These are phyloP conservation scores for Zaprionus capensis DNA, from an alignment of 1,140 invertebrate species.

Conservation along the genomic window DNA sequence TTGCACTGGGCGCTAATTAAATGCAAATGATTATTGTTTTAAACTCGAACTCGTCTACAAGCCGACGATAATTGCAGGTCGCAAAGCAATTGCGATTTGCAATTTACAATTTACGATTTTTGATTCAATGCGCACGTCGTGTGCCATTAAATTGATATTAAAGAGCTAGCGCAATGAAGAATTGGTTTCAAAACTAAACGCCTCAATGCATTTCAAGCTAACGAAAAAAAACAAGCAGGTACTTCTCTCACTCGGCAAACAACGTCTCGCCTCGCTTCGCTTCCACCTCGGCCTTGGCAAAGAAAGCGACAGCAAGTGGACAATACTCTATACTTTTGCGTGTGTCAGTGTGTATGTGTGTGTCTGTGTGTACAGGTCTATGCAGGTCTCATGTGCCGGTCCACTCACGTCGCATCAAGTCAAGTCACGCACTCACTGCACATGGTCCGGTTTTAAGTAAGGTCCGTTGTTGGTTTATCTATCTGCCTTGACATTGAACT, in stretches of 20 bases:
- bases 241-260: neutral
- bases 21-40: slow-evolving; percentile 51
- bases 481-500: slow-evolving; percentile 54
- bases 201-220: slow-evolving; percentile 42
- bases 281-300: slow-evolving; percentile 13
- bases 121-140: slow-evolving; percentile 2
- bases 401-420: neutral
- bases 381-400: neutral
- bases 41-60: slow-evolving; percentile 8
- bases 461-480: neutral
- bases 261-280: neutral
- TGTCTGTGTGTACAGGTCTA: neutral
- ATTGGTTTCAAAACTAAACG: slow-evolving; percentile 39
- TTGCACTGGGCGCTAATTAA: slow-evolving; percentile 51
- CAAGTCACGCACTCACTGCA: slow-evolving; percentile 46
- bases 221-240: neutral
- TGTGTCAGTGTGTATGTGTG: neutral
- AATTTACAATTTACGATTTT: slow-evolving; percentile 7
- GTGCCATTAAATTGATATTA: slow-evolving; percentile 34
- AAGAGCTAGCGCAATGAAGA: slow-evolving; percentile 17
- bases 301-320: slow-evolving; percentile 18
- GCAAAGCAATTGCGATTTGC: slow-evolving; percentile 27
- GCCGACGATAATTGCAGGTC: slow-evolving; percentile 8
- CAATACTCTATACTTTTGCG: neutral
- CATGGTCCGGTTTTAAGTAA: slow-evolving; percentile 30